A percentile compares a stretch with the other conserved stretches of the same genome.
Conservation (phyloP, 2,888 invertebrate species). For the Plebejus argus region DNA sequence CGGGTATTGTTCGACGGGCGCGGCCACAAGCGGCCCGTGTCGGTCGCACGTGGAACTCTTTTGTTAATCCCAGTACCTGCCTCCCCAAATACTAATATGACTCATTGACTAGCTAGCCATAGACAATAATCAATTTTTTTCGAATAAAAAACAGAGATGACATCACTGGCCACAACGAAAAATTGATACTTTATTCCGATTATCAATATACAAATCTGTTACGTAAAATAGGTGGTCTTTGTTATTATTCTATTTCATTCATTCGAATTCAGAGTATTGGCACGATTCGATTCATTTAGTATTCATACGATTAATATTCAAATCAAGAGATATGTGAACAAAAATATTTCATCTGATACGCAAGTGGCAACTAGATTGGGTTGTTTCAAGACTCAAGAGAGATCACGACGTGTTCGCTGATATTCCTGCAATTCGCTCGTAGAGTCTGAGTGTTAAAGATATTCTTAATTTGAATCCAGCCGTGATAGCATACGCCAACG, state of each 20-base stretch:
- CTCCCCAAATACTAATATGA: background rate
- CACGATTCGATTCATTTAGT: conserved; percentile 10
- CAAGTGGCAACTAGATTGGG: conserved; percentile 13
- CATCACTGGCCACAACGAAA: background rate
- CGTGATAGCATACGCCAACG: no score
- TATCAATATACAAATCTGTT: no score
- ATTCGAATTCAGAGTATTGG: background rate
- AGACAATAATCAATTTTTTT: background rate
- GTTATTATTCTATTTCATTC: conserved; percentile 17
- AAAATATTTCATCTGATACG: background rate
- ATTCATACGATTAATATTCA: conserved; percentile 14
- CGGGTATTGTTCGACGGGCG: conserved; percentile 65
- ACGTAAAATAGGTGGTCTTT: background rate
- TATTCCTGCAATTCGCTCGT: background rate
- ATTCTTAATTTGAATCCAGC: no score
- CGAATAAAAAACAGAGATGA: background rate
- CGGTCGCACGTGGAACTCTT: conserved; percentile 49
- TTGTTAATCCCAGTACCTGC: background rate
- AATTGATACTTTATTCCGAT: background rate
- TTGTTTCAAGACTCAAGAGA: background rate
- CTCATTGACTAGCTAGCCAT: background rate
- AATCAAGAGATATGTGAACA: background rate
- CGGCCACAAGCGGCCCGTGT: conserved; percentile 61
- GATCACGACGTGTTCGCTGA: conserved; percentile 1
- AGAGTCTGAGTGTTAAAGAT: background rate